Conservation (phyloP, 2,888 invertebrate species). For the Melolontha melolontha region DNA sequence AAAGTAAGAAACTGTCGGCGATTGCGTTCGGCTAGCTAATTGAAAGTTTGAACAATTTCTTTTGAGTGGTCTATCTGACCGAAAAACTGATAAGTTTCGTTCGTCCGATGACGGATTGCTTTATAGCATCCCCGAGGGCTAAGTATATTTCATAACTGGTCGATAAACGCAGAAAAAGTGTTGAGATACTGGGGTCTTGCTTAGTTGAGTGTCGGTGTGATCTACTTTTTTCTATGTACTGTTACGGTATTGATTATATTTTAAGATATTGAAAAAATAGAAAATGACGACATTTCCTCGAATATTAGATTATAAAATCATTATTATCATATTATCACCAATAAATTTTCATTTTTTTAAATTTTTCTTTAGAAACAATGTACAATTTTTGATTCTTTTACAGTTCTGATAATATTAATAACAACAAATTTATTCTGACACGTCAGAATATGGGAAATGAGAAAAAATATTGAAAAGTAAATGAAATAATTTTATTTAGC, state of each 20-base stretch:
- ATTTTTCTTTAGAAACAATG: no score
- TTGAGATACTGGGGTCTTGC: not conserved
- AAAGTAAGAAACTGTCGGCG: slow-evolving; percentile 8
- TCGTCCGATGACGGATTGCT: slow-evolving; percentile 20
- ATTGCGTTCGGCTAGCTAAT: slow-evolving; percentile 17
- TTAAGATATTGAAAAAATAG: not conserved
- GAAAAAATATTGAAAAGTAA: no score
- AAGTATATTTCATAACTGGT: slow-evolving; percentile 6
- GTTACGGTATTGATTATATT: slow-evolving; percentile 8
- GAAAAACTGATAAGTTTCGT: slow-evolving; percentile 21
- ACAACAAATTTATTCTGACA: no score
- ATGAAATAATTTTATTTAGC: no score
- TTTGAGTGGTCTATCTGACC: slow-evolving; percentile 19
- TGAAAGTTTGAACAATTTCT: slow-evolving; percentile 30
- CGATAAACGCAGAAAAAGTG: slow-evolving; percentile 7
- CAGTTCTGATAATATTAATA: no score
- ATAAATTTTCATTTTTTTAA: no score
- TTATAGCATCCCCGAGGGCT: slow-evolving; percentile 11
- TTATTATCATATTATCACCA: no score
- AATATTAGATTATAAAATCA: no score
- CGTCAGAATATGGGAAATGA: no score
- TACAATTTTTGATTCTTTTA: no score
- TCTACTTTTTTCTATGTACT: not conserved
- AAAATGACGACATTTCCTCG: no score
- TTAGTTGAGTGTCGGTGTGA: slow-evolving; percentile 3